Evolutionary conservation across 2,113 vertebrate species (phyloP), one percentile per base, ranked within the genome.

Genomic region (Climacteris rufus): DNA sequence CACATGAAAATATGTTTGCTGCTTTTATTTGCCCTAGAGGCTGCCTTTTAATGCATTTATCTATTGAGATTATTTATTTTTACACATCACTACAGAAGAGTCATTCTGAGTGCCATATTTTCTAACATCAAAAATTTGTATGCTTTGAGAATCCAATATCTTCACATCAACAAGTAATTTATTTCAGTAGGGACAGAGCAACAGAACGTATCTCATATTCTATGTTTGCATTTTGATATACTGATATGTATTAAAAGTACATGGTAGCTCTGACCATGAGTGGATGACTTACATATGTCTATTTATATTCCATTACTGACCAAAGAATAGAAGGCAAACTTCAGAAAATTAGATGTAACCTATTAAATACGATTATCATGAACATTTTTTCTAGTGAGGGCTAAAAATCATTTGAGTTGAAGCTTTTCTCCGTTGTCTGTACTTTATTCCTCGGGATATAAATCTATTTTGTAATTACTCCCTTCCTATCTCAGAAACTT

Each of bases 381-480:
- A 96, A 35, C 77, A 25, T 65, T 92, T 94, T 97, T 97, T 91
- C 74, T 83, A 65, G 63, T 25, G 72, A 94, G 81, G 72, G 89
- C 97, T 98, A 96, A 98, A 98, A 98, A 96, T 91, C 86, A 57
- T 96, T 97, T 95, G 87, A 96, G 93, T 96, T 96, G 89, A 96
- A 97, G 75, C 93, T 96, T 91, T 97, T 97, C 97, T 87, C 94
- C 83, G 94, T 95, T 97, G 90, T 97, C 93, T 96, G 79, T 92
- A 92, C 93, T 97, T 97, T 97, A 92, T 61, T 97, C 94, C 91
- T 95, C 72, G 45, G 95, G 96, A 95, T 97, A 97, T 98, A 98
- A 98, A 98, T 98, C 96, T 90, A 92, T 98, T 98, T 97, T 98
- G 97, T 98, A 98, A 98, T 98, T 98, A 98, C 96, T 97, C 94